Base-by-base conservation (phyloP, 2,888 invertebrate genomes). In the Nipponacmea schrenckii region DNA sequence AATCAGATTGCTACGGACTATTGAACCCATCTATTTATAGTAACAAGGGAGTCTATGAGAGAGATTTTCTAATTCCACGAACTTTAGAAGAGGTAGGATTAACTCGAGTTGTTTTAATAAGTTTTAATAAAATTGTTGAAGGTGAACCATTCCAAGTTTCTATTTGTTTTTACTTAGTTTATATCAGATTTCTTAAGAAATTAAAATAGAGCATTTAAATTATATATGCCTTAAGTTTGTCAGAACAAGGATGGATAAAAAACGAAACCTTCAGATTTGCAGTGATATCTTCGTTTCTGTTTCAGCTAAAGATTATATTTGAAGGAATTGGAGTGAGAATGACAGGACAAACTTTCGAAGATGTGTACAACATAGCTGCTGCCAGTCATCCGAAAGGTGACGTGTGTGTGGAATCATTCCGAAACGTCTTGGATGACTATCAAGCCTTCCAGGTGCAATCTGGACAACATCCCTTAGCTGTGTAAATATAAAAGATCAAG, bases 391-490 rank as follows among this genome's bases (percentile, higher is more conserved):
- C 87, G 0, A 83, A 84, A 64, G 87, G 88, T 15, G 79, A 83
- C 50, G 89, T 89, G 48, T 85, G 85, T 71, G 85, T 89, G 12
- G 89, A 88, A 71, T 80, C 85, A 5, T 88, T 89, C 83, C 77
- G 88, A 26, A 80, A 80, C 45, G 77, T 86, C 4, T 78, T 89
- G 24, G 88, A 88, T 72, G 83, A 84, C 27, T 66, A 82, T 20
- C 83, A 84, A 68, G 85, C 81, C 2, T 62, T 73, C 10, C 75
- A 80, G 46, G 74, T 83, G 0, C 64, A 73, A 45, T 75, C 72
- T 3, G 72, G 74, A 17, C 69, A 79, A 45, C 83, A 83, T 62
- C 78, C 81, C 7, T 64, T 83, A 66, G 78, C 81, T 10, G 75
- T 83, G 20, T 83, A 75, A 71, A 17, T 10, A n/a, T n/a, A 62